Evolutionary conservation across 1,140 invertebrate genomes (phyloP).

Genomic region (Calosoma granatense): DNA sequence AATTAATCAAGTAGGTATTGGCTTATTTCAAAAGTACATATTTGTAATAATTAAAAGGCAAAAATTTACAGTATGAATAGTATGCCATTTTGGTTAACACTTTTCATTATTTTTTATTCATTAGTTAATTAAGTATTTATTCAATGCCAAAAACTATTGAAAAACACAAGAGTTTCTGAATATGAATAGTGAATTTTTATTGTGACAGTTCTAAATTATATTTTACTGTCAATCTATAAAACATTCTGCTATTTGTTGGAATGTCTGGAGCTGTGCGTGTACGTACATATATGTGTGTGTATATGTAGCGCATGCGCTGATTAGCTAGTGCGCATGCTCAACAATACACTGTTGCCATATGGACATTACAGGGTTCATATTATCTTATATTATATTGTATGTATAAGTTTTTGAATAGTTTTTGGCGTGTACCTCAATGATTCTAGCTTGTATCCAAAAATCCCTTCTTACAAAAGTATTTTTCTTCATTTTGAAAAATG

Average conservation of each 20-base stretch:
- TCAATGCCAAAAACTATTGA: not conserved
- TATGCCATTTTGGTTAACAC: not conserved
- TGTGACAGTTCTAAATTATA: too few relatives aligned
- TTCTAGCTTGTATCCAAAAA: not conserved
- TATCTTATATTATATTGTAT: not conserved
- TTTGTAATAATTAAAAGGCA: not conserved
- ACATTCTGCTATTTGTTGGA: too few relatives aligned
- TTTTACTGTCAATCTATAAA: too few relatives aligned
- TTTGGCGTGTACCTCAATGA: not conserved
- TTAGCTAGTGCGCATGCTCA: too few relatives aligned
- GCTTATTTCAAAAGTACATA: not conserved
- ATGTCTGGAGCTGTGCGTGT: too few relatives aligned
- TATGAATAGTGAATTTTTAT: too few relatives aligned
- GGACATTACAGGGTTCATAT: too few relatives aligned
- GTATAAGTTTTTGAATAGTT: not conserved
- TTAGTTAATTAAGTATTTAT: not conserved
- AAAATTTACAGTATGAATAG: not conserved
- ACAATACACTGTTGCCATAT: too few relatives aligned
- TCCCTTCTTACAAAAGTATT: not conserved
- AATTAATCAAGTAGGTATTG: not conserved
- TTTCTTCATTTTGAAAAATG: not conserved
- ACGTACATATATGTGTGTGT: too few relatives aligned
- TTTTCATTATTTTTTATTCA: not conserved
- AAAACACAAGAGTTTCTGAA: too few relatives aligned
- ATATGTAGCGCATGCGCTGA: too few relatives aligned